Base-by-base conservation (phyloP, 2,888 invertebrate species). In the Tetramorium bicarinatum region DNA sequence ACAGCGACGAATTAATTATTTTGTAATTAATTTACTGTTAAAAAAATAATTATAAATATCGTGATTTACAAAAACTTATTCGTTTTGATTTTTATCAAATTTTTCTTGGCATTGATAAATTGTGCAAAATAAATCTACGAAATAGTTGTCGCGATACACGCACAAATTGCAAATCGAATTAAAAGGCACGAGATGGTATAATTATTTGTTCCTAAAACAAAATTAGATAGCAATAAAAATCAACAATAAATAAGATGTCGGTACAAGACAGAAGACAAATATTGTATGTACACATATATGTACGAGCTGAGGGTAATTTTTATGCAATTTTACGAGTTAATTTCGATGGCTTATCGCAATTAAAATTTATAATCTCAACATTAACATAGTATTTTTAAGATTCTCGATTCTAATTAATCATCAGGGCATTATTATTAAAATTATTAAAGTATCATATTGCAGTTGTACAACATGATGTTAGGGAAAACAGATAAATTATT, bases 391-490 rank as follows among this genome's bases (percentile, higher is more conserved):
- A 62, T 62, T 62, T 62, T 41, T 13, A 41, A 41, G 7, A 64
- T 64, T 41, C 13, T 41, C 15, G 3, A 64, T 64, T 38, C 8
- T 64, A 41, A 64, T 64, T 64, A 64, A 64, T 64, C 41, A 41
- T 41, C 13, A 62, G 13, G 41, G 4, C 7, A 64, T 34, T 34
- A 34, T 34, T 34, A 34, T 34, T 34, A 34, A 34, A 7, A 7
- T n/a, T 62, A 62, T 62, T 41, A 64, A 41, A 41, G 2, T 21
- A 15, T 21, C 15, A 41, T 21, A 41, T 38, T 62, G 13, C 41
- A 41, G n/a, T 64, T 41, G 41, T 21, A 15, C 41, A 34, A n/a
- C 11, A 34, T 61, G 1, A 61, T 34, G 1, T 61, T 41, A 13
- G 8, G 41, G 13, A 21, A 41, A 41, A 41, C 6, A 34, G 18